phyloP scores from a whole-genome alignment of 2,797 vertebrate genomes.

The Emys orbicularis region DNA sequence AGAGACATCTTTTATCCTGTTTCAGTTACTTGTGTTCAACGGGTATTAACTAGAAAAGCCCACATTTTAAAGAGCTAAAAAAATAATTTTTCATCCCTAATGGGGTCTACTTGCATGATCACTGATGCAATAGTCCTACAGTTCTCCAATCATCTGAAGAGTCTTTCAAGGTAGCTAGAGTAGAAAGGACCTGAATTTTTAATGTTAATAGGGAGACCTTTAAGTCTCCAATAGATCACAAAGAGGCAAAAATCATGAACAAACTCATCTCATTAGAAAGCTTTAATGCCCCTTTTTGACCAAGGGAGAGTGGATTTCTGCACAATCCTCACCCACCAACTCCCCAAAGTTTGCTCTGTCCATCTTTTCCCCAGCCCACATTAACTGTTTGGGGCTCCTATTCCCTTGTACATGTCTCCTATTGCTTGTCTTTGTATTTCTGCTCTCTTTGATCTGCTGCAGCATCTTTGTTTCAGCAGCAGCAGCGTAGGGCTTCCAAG shows the following conservation, averaged over 20 bases:
- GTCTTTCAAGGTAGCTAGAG: not conserved
- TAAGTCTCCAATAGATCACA: too few species aligned
- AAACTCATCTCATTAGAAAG: too few species aligned
- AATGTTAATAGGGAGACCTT: not conserved
- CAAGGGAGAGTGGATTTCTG: not conserved
- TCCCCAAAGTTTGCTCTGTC: slow-evolving; percentile 28
- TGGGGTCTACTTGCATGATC: not conserved
- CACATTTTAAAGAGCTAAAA: not conserved
- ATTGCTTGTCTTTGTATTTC: not conserved
- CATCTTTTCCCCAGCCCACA: slow-evolving; percentile 28
- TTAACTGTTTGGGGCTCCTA: not conserved
- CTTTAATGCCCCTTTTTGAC: too few species aligned
- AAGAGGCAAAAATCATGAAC: too few species aligned
- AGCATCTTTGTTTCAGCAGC: not conserved
- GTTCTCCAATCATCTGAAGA: not conserved
- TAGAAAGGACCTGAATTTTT: not conserved
- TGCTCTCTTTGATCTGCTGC: not conserved
- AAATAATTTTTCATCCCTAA: not conserved
- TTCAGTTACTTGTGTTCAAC: not conserved
- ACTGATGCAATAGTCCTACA: not conserved
- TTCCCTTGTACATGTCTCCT: not conserved
- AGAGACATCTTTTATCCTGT: not conserved
- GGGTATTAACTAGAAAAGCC: not conserved
- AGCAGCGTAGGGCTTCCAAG: not conserved
- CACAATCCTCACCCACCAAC: not conserved